A percentile compares a stretch with the other conserved stretches of the same genome.
These are phyloP conservation scores for Anabas testudineus DNA, from an alignment of 2,797 vertebrate species.

Conservation along the genomic window DNA sequence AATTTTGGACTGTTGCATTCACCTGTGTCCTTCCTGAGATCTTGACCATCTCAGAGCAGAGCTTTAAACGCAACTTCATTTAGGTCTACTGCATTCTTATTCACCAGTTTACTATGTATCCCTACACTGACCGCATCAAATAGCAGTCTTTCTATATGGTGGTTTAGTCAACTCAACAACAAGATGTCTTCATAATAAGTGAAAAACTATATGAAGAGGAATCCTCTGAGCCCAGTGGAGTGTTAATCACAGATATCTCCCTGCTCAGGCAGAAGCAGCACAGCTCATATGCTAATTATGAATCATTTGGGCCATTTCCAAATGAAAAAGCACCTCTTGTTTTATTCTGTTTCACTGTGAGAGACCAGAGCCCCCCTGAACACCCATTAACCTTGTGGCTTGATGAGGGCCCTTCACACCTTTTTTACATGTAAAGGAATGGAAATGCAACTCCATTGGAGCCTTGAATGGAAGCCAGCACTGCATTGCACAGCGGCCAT, in stretches of 20 bases:
- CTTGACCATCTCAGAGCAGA: too few species aligned
- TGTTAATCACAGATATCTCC: conserved; percentile 50
- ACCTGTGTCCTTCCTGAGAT: background rate
- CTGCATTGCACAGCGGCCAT: conserved; percentile 41
- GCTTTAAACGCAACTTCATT: background rate
- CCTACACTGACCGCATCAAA: background rate
- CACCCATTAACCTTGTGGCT: conserved; percentile 64
- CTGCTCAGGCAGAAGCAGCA: conserved; percentile 35
- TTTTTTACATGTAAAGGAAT: conserved; percentile 72
- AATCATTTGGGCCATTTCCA: conserved; percentile 73
- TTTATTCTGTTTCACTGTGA: conserved; percentile 64
- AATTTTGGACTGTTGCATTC: background rate
- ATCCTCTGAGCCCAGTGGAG: conserved; percentile 47
- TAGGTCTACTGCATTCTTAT: background rate
- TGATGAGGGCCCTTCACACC: conserved; percentile 67
- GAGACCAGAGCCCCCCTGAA: conserved; percentile 38
- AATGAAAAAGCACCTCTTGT: conserved; percentile 69
- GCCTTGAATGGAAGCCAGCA: conserved; percentile 54
- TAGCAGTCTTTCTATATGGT: background rate
- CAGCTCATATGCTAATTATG: conserved; percentile 73
- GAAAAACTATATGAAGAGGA: conserved; percentile 34
- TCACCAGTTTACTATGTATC: background rate
- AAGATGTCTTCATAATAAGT: conserved; percentile 1
- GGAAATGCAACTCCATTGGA: conserved; percentile 69
- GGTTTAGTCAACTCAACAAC: background rate